These are phyloP conservation scores for Chirona hameri DNA, from an alignment of 2,888 invertebrate species.

Conservation along the genomic window DNA sequence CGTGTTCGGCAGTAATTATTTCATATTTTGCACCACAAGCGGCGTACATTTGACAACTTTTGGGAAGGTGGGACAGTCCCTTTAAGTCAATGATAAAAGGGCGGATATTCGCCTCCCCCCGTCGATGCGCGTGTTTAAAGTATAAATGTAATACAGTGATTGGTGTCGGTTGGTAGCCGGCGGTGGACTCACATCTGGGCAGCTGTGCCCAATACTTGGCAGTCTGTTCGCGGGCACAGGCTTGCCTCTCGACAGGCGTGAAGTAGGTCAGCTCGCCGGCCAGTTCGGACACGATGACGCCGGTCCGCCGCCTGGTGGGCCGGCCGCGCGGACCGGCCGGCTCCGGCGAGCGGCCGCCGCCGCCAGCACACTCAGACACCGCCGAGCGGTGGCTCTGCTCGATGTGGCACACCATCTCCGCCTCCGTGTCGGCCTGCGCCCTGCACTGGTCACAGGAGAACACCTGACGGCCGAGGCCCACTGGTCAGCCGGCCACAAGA, in stretches of 20 bases:
- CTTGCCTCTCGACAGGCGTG: neutral
- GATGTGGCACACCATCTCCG: neutral
- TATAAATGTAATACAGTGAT: no score
- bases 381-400: neutral
- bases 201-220: neutral
- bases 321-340: neutral
- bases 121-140: no score
- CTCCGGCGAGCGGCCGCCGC: neutral
- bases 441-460: neutral
- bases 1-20: no score
- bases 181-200: neutral
- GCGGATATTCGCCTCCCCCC: no score
- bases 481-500: no score
- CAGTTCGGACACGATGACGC: neutral
- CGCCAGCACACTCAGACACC: no score
- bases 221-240: neutral
- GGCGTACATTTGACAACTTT: no score
- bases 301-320: neutral
- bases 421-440: neutral
- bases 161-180: neutral
- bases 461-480: no score
- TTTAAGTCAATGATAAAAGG: no score
- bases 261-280: slow-evolving; percentile 22
- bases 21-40: no score
- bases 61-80: no score